Evolutionary conservation across 2,113 vertebrate species (phyloP).

Genomic region (Hyla sarda): DNA sequence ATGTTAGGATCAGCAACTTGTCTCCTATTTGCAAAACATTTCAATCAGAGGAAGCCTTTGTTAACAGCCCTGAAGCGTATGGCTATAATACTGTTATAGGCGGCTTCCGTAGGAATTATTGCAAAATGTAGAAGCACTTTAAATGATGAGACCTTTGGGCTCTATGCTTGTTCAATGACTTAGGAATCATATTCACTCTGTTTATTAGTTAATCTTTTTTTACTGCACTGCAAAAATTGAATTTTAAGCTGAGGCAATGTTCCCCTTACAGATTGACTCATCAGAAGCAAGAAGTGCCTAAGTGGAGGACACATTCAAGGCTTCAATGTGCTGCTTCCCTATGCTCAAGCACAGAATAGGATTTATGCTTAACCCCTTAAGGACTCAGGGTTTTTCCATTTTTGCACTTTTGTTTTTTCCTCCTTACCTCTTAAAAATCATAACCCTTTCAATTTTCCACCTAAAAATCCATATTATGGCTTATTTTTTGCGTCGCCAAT

Average conservation of each 20-base stretch:
- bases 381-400: too few relatives aligned
- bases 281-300: constrained; percentile 37
- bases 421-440: too few relatives aligned
- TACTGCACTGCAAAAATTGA: constrained; percentile 57
- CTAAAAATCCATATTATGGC: too few relatives aligned
- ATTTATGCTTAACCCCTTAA: constrained; percentile 6
- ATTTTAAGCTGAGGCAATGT: constrained; percentile 55
- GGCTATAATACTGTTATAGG: constrained; percentile 53
- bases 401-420: too few relatives aligned
- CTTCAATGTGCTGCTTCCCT: neutral
- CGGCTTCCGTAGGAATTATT: constrained; percentile 53
- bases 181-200: constrained; percentile 55
- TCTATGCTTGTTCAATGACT: constrained; percentile 56
- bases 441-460: too few relatives aligned
- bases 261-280: constrained; percentile 36
- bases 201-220: constrained; percentile 60
- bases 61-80: constrained; percentile 57
- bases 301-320: constrained; percentile 28
- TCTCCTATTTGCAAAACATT: constrained; percentile 59
- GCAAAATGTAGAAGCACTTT: constrained; percentile 49
- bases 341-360: neutral
- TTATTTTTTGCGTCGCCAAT: too few relatives aligned
- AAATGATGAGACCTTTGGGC: constrained; percentile 60
- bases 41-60: constrained; percentile 53
- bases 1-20: constrained; percentile 59